phyloP scores from a whole-genome alignment of 1,140 invertebrate genomes.

The Drosophila grimshawi region DNA sequence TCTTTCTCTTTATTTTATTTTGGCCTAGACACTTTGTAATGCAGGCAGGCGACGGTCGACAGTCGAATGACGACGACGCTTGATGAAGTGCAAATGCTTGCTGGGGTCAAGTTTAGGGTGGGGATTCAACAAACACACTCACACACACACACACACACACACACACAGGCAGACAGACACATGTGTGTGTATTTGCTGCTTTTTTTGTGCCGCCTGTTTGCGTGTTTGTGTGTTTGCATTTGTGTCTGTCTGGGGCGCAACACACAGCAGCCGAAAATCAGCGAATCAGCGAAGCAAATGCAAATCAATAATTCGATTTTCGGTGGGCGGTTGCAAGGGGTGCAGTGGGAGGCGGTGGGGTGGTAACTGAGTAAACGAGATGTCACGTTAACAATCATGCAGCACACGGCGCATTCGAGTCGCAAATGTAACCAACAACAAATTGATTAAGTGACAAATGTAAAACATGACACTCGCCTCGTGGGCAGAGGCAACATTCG shows the following conservation, averaged over 20 bases:
- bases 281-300: slow-evolving; percentile 54
- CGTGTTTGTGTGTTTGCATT: slow-evolving; percentile 19
- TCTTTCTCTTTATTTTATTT: slow-evolving; percentile 24
- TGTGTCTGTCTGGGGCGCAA: slow-evolving; percentile 33
- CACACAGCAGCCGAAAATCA: slow-evolving; percentile 45
- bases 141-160: slow-evolving; percentile 28
- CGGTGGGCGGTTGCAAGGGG: background rate
- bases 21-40: slow-evolving; percentile 45
- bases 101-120: slow-evolving; percentile 78
- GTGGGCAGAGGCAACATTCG: slow-evolving; percentile 14
- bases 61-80: slow-evolving; percentile 38
- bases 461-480: slow-evolving; percentile 49
- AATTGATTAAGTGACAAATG: slow-evolving; percentile 57
- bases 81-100: slow-evolving; percentile 81
- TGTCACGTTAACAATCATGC: slow-evolving; percentile 11
- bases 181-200: slow-evolving; percentile 20
- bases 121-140: slow-evolving; percentile 42
- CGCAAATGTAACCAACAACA: slow-evolving; percentile 33
- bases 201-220: slow-evolving; percentile 53
- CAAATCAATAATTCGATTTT: slow-evolving; percentile 77
- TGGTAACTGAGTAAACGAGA: slow-evolving; percentile 7
- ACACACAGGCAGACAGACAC: slow-evolving; percentile 18
- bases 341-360: background rate
- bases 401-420: slow-evolving; percentile 5
- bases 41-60: slow-evolving; percentile 54